Conservation (phyloP, 2,797 vertebrate species). For the Poeciliopsis gracilis region DNA sequence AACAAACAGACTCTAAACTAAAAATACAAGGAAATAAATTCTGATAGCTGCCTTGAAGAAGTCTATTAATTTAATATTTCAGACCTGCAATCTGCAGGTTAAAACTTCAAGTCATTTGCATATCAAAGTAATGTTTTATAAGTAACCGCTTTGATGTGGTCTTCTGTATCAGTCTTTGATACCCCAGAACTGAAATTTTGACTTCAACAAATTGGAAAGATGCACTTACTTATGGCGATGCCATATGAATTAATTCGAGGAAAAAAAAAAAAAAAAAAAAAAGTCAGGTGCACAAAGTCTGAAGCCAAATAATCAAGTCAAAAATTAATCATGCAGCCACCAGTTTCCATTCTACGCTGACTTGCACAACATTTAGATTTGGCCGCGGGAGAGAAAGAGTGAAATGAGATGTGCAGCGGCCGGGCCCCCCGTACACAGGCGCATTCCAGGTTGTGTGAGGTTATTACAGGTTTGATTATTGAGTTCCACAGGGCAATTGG, state of each 20-base stretch:
- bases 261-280: not conserved
- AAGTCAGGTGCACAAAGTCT: constrained; percentile 15
- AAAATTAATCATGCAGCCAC: constrained; percentile 47
- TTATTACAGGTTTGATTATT: constrained; percentile 81
- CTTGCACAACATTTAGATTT: constrained; percentile 41
- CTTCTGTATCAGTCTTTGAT: not conserved
- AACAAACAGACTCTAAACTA: not conserved
- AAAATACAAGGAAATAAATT: not conserved
- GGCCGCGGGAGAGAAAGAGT: constrained; percentile 28
- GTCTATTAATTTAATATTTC: constrained; percentile 3
- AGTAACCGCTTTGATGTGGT: not conserved
- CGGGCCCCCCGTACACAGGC: constrained; percentile 31
- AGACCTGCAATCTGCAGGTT: not conserved
- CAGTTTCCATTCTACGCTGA: constrained; percentile 46
- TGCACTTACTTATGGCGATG: not conserved
- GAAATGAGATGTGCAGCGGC: constrained; percentile 34
- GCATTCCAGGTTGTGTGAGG: constrained; percentile 65
- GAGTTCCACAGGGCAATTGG: constrained; percentile 78
- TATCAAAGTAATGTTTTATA: not conserved
- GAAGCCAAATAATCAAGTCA: constrained; percentile 33
- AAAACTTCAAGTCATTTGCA: not conserved
- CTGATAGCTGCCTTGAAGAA: not conserved
- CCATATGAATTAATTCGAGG: constrained; percentile 13
- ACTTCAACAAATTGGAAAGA: constrained; percentile 14
- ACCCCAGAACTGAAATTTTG: not conserved